Percentiles rank a stretch among this genome's conserved stretches.
Evolutionary conservation across 2,797 vertebrate species (phyloP).

Genomic region (Cichlasoma orientale): DNA sequence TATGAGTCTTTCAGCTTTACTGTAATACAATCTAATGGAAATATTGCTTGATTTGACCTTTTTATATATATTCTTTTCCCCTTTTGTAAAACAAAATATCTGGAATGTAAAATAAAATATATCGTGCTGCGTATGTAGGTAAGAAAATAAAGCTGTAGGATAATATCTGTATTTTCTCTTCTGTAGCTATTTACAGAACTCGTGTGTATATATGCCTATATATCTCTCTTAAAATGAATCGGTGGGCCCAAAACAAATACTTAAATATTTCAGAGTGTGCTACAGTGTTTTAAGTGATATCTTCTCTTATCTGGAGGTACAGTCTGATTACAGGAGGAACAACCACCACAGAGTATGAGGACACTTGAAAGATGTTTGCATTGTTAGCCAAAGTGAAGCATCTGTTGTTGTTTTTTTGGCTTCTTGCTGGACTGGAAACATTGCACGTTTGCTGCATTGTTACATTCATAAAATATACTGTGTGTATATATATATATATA

Average conservation of each 20-base stretch:
- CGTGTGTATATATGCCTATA: constrained; percentile 4
- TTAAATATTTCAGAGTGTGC: constrained; percentile 42
- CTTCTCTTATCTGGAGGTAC: constrained; percentile 1
- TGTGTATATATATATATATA: not conserved
- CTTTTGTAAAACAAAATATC: constrained; percentile 75
- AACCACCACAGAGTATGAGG: constrained; percentile 28
- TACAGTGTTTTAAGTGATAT: constrained; percentile 45
- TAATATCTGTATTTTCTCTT: constrained; percentile 54
- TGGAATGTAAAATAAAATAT: constrained; percentile 75
- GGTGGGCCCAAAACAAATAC: constrained; percentile 44
- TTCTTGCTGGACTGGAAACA: constrained; percentile 39
- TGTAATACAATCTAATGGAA: constrained; percentile 44
- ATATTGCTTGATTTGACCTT: constrained; percentile 69
- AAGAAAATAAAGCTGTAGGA: constrained; percentile 78
- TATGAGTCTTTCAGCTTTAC: constrained; percentile 33
- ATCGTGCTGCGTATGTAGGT: constrained; percentile 66
- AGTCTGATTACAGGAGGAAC: constrained; percentile 10
- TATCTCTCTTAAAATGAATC: constrained; percentile 22
- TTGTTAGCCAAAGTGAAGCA: constrained; percentile 17
- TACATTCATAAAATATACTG: constrained; percentile 54
- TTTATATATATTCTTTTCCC: constrained; percentile 57
- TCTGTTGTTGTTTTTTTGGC: constrained; percentile 32
- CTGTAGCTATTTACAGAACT: constrained; percentile 71
- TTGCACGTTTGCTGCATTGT: constrained; percentile 28
- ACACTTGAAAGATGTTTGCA: constrained; percentile 41